phyloP scores from a whole-genome alignment of 1,140 invertebrate species.

The Drosophila fuyamai region DNA sequence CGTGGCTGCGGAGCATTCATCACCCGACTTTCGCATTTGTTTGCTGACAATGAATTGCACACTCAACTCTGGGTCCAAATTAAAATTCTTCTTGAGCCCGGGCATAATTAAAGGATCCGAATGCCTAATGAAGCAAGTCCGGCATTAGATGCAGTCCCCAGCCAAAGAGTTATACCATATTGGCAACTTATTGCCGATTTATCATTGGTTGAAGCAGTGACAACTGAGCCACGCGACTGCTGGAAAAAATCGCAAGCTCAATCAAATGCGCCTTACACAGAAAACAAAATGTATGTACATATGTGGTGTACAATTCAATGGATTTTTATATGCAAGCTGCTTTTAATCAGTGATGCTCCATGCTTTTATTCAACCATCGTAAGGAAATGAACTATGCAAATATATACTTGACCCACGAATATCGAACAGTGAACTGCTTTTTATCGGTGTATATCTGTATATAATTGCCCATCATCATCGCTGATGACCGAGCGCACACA shows the following conservation, averaged over 20 bases:
- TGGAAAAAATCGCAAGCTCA: background rate
- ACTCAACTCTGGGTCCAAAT: conserved; percentile 54
- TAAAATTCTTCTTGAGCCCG: conserved; percentile 63
- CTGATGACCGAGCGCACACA: conserved; percentile 76
- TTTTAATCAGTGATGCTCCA: too few species aligned
- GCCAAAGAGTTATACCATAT: background rate
- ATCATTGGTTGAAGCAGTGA: conserved; percentile 52
- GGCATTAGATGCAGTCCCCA: conserved; percentile 55
- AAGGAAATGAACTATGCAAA: too few species aligned
- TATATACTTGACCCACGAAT: too few species aligned
- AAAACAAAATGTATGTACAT: background rate
- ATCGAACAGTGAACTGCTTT: background rate
- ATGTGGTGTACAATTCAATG: background rate
- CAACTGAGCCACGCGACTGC: conserved; percentile 55
- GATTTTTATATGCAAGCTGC: too few species aligned
- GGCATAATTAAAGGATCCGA: conserved; percentile 73
- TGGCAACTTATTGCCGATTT: conserved; percentile 42
- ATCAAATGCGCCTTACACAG: conserved; percentile 12
- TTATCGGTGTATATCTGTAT: conserved; percentile 6
- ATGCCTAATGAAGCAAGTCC: conserved; percentile 68
- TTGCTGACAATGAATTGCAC: conserved; percentile 84
- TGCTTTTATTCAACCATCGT: too few species aligned
- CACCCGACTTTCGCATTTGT: conserved; percentile 74
- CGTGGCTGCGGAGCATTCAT: conserved; percentile 79
- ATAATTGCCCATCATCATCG: conserved; percentile 80